phyloP scores from a whole-genome alignment of 2,113 vertebrate genomes.

The Cyanoliseus patagonus region DNA sequence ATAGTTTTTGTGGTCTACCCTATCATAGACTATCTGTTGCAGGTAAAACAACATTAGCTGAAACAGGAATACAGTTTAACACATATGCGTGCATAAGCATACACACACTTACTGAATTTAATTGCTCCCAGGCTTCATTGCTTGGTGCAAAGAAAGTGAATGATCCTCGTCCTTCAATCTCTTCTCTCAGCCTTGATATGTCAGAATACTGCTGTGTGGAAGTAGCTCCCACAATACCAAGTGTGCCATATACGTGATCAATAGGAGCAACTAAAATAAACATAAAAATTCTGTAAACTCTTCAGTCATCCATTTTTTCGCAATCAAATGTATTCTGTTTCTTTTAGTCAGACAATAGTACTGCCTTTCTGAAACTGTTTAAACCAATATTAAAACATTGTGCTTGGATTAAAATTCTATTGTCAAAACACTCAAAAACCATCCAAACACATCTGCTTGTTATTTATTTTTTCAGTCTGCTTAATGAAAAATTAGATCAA shows the following conservation, averaged over 20 bases:
- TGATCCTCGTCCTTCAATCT: slow-evolving; percentile 92
- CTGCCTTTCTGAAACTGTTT: background rate
- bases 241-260: slow-evolving; percentile 90
- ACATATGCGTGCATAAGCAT: accelerated
- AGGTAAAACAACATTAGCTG: background rate
- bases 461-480: background rate
- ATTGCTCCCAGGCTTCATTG: slow-evolving; percentile 91
- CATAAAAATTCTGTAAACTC: background rate
- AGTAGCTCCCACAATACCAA: slow-evolving; percentile 87
- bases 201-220: slow-evolving; percentile 87
- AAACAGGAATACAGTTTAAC: background rate
- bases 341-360: background rate
- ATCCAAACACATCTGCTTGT: background rate
- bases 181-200: slow-evolving; percentile 83
- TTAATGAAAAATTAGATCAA: background rate
- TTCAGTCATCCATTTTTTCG: background rate
- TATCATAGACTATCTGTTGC: background rate
- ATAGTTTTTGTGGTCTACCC: background rate
- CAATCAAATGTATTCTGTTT: background rate
- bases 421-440: background rate
- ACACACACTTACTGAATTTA: slow-evolving; percentile 82
- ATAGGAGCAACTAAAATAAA: slow-evolving; percentile 87
- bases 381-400: background rate
- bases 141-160: slow-evolving; percentile 95
- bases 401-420: background rate